Evolutionary conservation across 2,797 vertebrate genomes (phyloP), one percentile per base, ranked within the genome.

Genomic region (Anguilla marmorata): DNA sequence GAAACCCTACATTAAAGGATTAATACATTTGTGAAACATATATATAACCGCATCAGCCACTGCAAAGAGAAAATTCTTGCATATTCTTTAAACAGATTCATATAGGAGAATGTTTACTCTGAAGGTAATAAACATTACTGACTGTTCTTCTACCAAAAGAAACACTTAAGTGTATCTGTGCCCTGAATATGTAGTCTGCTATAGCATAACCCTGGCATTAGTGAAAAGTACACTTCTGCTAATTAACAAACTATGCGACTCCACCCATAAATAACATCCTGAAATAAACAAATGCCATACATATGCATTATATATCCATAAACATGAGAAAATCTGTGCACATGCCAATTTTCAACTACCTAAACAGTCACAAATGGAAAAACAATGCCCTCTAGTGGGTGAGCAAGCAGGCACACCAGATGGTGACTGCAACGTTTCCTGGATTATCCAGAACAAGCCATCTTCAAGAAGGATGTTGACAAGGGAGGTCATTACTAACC

Each of bases 401-500:
- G 41, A 60, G 24, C 63, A 58, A 89, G 89, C 87, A 87, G 88
- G 89, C 45, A 80, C 76, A 82, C 83, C 94, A 96, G 94, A 95
- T 95, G 94, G 95, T 91, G 91, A 92, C 91, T 92, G 92, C 90
- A 89, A 94, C 88, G 89, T 89, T 87, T 87, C 84, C 6, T 87
- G 93, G 95, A 95, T 96, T 94, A 96, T 92, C 91, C 89, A 86
- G 72, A 84, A 60, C 48, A 93, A 90, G 92, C 90, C 90, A 87
- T 88, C 87, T 87, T 89, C 93, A 92, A 94, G 90, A 92, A 93
- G 89, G 90, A 86, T 87, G 80, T 76, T n/a, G 27, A 85, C 58
- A 60, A 82, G 76, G 54, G 88, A 92, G 92, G 92, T 93, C 92
- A 93, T 87, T 69, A 90, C 90, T 92, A 91, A 93, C 91, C 88